phyloP scores from a whole-genome alignment of 2,113 vertebrate species.

The Ammodytes marinus region DNA sequence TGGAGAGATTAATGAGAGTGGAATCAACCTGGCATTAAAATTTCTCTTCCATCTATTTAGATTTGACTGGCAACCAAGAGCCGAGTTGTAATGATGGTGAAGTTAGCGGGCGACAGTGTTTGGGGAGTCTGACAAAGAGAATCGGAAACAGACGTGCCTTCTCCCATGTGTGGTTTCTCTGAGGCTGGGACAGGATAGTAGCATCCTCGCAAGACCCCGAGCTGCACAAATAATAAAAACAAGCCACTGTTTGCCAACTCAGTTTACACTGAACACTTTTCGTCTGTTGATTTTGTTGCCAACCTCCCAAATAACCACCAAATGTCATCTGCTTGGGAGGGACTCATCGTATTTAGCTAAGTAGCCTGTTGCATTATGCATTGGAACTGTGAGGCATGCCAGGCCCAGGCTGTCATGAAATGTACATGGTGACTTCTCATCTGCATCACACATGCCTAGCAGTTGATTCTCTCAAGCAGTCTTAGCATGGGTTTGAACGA shows the following conservation, averaged over 20 bases:
- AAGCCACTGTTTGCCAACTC: constrained; percentile 18
- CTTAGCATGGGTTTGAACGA: constrained; percentile 18
- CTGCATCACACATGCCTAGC: constrained; percentile 8
- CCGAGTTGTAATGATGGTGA: constrained; percentile 65
- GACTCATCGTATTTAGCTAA: constrained; percentile 54
- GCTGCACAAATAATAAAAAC: constrained; percentile 27
- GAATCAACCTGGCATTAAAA: constrained; percentile 66
- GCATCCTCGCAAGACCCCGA: constrained; percentile 19
- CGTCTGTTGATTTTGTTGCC: constrained; percentile 61
- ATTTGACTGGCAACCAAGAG: constrained; percentile 71
- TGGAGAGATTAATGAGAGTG: constrained; percentile 18
- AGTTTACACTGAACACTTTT: constrained; percentile 56
- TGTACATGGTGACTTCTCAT: constrained; percentile 33
- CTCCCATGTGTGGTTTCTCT: constrained; percentile 51
- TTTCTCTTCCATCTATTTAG: constrained; percentile 75
- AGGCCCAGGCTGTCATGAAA: constrained; percentile 27
- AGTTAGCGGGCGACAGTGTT: constrained; percentile 61
- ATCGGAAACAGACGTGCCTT: constrained; percentile 52
- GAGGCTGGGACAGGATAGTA: constrained; percentile 34
- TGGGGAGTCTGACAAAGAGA: constrained; percentile 44
- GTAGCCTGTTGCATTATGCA: constrained; percentile 71
- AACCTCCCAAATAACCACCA: constrained; percentile 66
- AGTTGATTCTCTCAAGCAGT: not conserved
- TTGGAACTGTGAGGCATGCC: constrained; percentile 36
- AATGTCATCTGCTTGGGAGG: constrained; percentile 70